Base-by-base conservation (phyloP, 2,113 vertebrate species). In the Carassius gibelio region DNA sequence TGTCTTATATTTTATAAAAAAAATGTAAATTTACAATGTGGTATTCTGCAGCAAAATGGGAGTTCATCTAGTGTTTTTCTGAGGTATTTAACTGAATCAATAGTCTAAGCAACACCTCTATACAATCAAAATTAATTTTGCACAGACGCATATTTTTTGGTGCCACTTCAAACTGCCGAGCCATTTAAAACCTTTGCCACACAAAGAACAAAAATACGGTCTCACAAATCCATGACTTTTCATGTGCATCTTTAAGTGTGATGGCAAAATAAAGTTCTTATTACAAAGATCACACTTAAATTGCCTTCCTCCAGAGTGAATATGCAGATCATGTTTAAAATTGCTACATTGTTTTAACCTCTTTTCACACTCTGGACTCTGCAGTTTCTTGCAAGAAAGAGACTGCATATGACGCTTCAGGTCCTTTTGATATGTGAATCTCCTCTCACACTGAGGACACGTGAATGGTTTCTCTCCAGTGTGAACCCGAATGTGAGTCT, bases 191-290 rank as follows among this genome's bases (percentile, higher is more conserved):
- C 4, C 17, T 36, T 71, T 71, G 9, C 68, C 36, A 42, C 68
- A 71, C 36, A 71, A 71, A 38, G 17, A 71, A 21, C 68, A 71
- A 71, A 21, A 38, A 71, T 71, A 71, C 8, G 68, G 68, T 71
- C 68, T 38, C 34, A 19, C 8, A 38, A 38, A 36, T 71, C 8
- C 8, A 5, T 71, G 68, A 71, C 8, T 42, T 71, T 71, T 71
- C 34, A 42, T 21, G 17, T 71, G 68, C 2, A 71, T 71, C 68
- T 71, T 38, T 71, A 71, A 71, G 8, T 71, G 68, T 42, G 36
- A 42, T 11, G 17, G 68, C 34, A 42, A 71, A 21, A 71, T 1
- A 21, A 71, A 71, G 9, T 2, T 71, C 8, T 71, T 71, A 21
- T 71, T 71, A 21, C 68, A 71, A 34, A 21, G 68, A 17, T 38